Evolutionary conservation across 1,140 invertebrate species (phyloP), one percentile per base, ranked within the genome.

Genomic region (Drosophila miranda): DNA sequence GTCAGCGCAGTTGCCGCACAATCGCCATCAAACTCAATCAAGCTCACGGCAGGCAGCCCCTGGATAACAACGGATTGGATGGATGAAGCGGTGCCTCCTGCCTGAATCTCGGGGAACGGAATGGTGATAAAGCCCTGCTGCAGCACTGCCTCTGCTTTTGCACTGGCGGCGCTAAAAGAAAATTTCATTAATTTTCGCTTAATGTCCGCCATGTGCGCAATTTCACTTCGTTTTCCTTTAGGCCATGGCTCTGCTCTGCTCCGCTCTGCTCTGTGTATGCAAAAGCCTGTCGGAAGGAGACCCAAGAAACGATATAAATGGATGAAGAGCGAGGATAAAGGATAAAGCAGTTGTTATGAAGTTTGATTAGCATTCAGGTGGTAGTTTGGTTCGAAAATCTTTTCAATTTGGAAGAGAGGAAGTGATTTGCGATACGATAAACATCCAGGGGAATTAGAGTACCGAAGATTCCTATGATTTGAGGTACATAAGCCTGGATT

Each of bases 131-230:
- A 69, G 50, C 66, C 56, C 44, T 19, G 43, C 48, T 19, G 43
- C 48, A 34, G 43, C 52, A 54, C 46, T 48, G 62, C 26, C 60
- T 45, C 46, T 48, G 62, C 26, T 54, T 49, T 67, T 51, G 38
- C 41, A 55, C 50, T 56, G 46, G 50, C 14, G 58, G 51, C 28
- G 78, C 70, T 46, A 64, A 53, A 53, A 57, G 59, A 78, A 83
- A 82, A 82, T 82, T 82, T 82, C 79, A 82, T 82, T 82, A 82
- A 82, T 82, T 82, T 83, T 82, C 78, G 74, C 79, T 82, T 82
- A 82, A 82, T 82, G 78, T 74, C 79, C 76, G 78, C 78, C 79
- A 82, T 82, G 78, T 82, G 78, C 78, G 78, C 78, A 68, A 82
- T 82, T 82, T 82, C 74, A 64, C 79, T 82, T 75, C 64, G 63